Conservation (phyloP, 2,797 vertebrate genomes). For the Numenius phaeopus region DNA sequence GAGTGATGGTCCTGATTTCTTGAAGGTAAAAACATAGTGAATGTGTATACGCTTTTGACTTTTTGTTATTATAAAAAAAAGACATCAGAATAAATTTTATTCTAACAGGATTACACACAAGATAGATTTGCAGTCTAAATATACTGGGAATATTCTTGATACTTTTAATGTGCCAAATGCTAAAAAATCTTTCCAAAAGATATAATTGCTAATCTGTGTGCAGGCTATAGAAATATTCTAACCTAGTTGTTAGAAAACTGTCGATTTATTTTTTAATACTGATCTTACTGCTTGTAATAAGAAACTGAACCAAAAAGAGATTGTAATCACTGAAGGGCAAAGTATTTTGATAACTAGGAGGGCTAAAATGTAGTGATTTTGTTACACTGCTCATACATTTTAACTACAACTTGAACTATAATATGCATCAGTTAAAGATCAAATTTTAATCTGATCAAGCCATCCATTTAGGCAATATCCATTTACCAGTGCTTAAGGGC, state of each 20-base stretch:
- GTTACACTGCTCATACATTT: neutral
- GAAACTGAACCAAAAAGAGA: neutral
- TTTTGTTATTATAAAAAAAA: neutral
- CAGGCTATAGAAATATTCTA: neutral
- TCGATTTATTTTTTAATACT: neutral
- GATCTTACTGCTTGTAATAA: neutral
- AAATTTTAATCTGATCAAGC: neutral
- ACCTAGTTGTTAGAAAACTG: neutral
- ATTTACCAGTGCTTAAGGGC: neutral
- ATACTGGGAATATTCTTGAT: neutral
- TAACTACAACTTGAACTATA: neutral
- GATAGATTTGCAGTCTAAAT: neutral
- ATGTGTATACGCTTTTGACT: neutral
- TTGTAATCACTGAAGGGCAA: neutral
- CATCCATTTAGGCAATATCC: neutral
- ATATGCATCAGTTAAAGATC: neutral
- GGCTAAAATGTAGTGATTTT: neutral
- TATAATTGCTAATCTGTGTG: neutral
- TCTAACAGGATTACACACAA: neutral
- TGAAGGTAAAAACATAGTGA: neutral
- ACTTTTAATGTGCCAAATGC: neutral
- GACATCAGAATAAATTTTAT: neutral
- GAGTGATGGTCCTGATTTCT: neutral
- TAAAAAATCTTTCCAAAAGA: neutral
- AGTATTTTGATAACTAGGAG: neutral